These are phyloP conservation scores for Apis dorsata DNA, from an alignment of 1,140 invertebrate genomes.

Conservation along the genomic window DNA sequence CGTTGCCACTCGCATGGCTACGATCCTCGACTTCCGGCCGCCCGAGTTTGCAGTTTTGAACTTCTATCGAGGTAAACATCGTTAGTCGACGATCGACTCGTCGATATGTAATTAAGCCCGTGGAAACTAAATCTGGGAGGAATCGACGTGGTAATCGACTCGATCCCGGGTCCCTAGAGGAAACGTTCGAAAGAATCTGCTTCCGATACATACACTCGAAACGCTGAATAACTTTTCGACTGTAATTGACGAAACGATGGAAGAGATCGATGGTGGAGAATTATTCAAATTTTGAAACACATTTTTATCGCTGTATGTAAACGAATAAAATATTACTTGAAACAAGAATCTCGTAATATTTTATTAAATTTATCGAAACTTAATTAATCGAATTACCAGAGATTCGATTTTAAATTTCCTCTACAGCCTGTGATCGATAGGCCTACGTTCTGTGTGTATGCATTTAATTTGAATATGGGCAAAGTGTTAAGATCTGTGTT, in stretches of 20 bases:
- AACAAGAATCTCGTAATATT: no score
- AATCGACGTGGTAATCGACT: constrained; percentile 45
- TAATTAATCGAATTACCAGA: no score
- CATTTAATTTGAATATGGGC: no score
- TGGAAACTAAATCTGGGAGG: constrained; percentile 44
- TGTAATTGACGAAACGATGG: constrained; percentile 12
- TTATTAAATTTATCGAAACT: no score
- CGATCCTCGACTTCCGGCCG: constrained; percentile 38
- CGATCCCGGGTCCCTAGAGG: constrained; percentile 7
- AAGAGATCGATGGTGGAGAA: background rate
- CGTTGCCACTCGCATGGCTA: constrained; percentile 9
- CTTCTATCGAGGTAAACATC: constrained; percentile 59
- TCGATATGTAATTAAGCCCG: constrained; percentile 58
- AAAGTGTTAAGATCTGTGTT: no score
- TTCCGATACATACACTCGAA: background rate
- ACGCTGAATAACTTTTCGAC: constrained; percentile 2
- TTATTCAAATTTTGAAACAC: background rate
- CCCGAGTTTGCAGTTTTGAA: constrained; percentile 44
- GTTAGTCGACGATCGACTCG: constrained; percentile 57
- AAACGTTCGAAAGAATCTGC: constrained; percentile 10
- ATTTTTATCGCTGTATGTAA: no score
- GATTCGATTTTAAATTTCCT: no score
- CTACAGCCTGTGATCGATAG: no score
- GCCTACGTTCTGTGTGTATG: no score
- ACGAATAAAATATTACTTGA: no score